Percentiles rank a stretch among this genome's conserved stretches.
phyloP scores from a whole-genome alignment of 2,888 invertebrate genomes.

The Clistopyga incitator region DNA sequence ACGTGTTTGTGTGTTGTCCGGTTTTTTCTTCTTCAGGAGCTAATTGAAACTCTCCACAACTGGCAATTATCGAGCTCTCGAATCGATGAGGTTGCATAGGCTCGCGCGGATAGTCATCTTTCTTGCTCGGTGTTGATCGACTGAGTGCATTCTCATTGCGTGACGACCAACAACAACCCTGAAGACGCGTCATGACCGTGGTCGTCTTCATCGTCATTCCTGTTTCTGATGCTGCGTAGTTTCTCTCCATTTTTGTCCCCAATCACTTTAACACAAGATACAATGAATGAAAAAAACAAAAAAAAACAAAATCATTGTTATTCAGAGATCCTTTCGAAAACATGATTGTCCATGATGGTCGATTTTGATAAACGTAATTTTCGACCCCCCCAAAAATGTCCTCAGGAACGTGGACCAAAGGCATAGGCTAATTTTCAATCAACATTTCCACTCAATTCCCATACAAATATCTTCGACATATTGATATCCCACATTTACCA shows the following conservation, averaged over 20 bases:
- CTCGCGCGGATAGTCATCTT: background rate
- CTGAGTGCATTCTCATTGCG: background rate
- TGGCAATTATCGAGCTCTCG: slow-evolving; percentile 41
- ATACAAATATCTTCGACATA: too few relatives aligned
- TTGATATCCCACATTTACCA: too few relatives aligned
- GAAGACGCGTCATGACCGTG: slow-evolving; percentile 24
- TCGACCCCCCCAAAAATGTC: too few relatives aligned
- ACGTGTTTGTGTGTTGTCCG: too few relatives aligned
- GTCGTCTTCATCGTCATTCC: slow-evolving; percentile 27
- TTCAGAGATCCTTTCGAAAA: background rate
- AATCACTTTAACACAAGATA: background rate
- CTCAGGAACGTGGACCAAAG: too few relatives aligned
- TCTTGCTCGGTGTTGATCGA: slow-evolving; percentile 16
- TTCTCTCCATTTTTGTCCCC: slow-evolving; percentile 12
- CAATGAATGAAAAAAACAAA: too few relatives aligned
- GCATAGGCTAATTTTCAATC: too few relatives aligned
- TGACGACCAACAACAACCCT: slow-evolving; percentile 28
- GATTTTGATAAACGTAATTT: too few relatives aligned
- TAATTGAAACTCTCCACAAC: slow-evolving; percentile 35
- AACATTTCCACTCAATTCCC: too few relatives aligned
- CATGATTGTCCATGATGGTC: too few relatives aligned
- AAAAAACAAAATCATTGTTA: background rate
- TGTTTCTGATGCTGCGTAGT: slow-evolving; percentile 12
- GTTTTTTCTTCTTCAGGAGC: background rate
- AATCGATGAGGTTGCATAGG: slow-evolving; percentile 30